phyloP scores from a whole-genome alignment of 2,888 invertebrate genomes.

The Hyalella azteca region DNA sequence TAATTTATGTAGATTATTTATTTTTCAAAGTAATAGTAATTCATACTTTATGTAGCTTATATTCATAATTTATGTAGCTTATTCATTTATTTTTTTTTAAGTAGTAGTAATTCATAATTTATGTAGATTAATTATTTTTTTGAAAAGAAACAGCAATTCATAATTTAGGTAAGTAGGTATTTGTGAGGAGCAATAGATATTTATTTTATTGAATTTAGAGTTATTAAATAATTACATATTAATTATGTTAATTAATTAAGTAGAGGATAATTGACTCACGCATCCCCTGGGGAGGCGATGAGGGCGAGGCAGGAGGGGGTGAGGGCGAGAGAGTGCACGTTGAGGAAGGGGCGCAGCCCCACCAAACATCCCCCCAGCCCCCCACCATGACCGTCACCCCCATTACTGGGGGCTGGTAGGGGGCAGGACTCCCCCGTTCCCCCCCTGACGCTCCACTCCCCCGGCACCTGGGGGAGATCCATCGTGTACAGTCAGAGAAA shows the following conservation, averaged over 20 bases:
- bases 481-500: too few species aligned
- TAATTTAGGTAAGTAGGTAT: too few species aligned
- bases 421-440: not conserved
- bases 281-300: constrained; percentile 50
- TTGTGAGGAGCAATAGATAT: too few species aligned
- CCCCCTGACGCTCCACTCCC: not conserved
- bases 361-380: constrained; percentile 69
- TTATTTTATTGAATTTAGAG: not conserved
- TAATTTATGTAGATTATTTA: too few species aligned
- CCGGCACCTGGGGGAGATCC: constrained; percentile 17
- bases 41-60: too few species aligned
- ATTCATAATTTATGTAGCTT: too few species aligned
- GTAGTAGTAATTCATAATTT: too few species aligned
- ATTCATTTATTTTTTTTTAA: too few species aligned
- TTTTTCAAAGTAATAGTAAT: too few species aligned
- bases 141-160: too few species aligned
- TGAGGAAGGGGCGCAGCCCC: constrained; percentile 73
- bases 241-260: not conserved
- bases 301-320: constrained; percentile 54
- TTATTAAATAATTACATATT: not conserved
- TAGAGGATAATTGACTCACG: constrained; percentile 42
- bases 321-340: constrained; percentile 63
- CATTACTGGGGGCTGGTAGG: constrained; percentile 10
- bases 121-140: too few species aligned
- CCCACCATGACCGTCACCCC: constrained; percentile 9